Evolutionary conservation across 2,888 invertebrate genomes (phyloP).

Genomic region (Melieria crassipennis): DNA sequence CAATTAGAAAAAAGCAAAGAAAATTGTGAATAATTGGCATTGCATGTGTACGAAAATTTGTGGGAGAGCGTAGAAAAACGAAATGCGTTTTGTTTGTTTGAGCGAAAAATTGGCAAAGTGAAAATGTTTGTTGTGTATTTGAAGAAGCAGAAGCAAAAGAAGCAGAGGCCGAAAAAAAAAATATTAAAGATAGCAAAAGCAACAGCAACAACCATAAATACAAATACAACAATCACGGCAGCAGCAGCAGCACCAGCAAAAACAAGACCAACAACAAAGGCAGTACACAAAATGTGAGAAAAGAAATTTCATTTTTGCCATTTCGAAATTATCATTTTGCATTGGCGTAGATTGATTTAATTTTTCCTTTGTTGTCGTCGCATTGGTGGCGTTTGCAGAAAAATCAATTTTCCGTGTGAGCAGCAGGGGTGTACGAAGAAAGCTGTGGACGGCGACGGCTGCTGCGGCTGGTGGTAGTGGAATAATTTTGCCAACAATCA

Average conservation of each 20-base stretch:
- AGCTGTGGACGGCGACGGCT: neutral
- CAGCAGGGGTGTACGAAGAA: neutral
- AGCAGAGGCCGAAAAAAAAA: conserved; percentile 25
- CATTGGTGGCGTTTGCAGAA: neutral
- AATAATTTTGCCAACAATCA: neutral
- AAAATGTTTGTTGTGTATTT: conserved; percentile 42
- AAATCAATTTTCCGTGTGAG: conserved; percentile 19
- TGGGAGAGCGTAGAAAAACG: neutral
- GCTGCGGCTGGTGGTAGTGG: neutral
- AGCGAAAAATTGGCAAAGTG: conserved; percentile 28
- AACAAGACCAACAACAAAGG: conserved; percentile 19
- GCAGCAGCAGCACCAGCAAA: conserved; percentile 24
- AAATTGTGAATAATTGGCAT: neutral
- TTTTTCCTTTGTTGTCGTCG: neutral
- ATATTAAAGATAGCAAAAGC: conserved; percentile 14
- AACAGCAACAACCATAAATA: conserved; percentile 17
- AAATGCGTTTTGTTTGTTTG: neutral
- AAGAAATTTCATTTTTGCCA: conserved; percentile 28
- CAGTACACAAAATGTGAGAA: conserved; percentile 27
- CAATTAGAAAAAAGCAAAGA: neutral
- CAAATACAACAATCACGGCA: conserved; percentile 17
- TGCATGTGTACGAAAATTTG: neutral
- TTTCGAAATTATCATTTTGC: neutral
- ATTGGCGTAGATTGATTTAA: neutral
- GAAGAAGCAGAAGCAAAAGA: conserved; percentile 11